phyloP scores from a whole-genome alignment of 2,113 vertebrate genomes.

The Alligator sinensis region DNA sequence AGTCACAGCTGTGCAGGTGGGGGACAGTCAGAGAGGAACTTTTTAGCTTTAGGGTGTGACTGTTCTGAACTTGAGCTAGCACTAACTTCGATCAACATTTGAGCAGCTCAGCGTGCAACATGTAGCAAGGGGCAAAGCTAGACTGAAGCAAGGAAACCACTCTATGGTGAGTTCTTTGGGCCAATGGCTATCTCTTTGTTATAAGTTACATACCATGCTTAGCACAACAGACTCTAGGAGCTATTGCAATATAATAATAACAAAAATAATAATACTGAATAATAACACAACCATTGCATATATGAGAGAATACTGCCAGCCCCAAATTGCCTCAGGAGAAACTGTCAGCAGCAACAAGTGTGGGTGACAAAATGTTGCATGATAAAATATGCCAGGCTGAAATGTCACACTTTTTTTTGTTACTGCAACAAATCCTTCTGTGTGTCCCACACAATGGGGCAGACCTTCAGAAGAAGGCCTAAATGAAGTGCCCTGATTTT shows the following conservation, averaged over 20 bases:
- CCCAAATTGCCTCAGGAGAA: not conserved
- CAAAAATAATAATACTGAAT: not conserved
- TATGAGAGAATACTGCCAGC: not conserved
- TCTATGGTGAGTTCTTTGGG: accelerated
- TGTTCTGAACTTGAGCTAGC: too few relatives aligned
- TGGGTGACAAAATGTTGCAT: not conserved
- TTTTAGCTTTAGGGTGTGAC: too few relatives aligned
- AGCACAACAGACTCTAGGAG: not conserved
- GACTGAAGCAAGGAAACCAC: not conserved
- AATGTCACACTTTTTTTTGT: conserved; percentile 43
- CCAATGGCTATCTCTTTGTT: not conserved
- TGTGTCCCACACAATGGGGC: not conserved
- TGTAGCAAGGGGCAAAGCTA: not conserved
- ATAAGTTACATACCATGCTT: not conserved
- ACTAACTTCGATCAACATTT: too few relatives aligned
- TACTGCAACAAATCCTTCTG: conserved; percentile 14
- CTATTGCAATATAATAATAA: not conserved
- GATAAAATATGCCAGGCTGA: conserved; percentile 32
- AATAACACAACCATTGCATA: not conserved
- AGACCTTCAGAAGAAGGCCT: not conserved
- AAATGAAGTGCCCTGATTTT: conserved; percentile 43
- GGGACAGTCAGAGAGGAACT: too few relatives aligned
- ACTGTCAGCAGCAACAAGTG: not conserved
- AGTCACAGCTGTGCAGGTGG: too few relatives aligned
- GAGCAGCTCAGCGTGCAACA: too few relatives aligned